Percentiles rank a stretch among this genome's conserved stretches.
phyloP scores from a whole-genome alignment of 2,113 vertebrate genomes.

The Boulengeromyrus knoepffleri region DNA sequence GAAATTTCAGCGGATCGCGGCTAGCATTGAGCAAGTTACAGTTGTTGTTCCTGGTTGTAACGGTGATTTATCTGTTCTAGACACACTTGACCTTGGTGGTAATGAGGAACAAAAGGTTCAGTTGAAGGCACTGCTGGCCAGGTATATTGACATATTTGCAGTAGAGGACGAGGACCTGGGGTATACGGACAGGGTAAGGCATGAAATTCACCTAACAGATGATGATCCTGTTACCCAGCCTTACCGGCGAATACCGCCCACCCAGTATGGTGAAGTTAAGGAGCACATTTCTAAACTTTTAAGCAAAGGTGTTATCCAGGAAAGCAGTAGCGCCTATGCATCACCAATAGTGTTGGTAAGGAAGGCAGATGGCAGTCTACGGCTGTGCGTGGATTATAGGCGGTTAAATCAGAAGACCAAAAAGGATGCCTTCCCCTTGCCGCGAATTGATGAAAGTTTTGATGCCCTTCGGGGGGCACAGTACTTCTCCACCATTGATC shows the following conservation, averaged over 20 bases:
- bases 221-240: slow-evolving; percentile 9
- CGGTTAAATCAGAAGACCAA: slow-evolving; percentile 15
- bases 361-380: background rate
- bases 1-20: background rate
- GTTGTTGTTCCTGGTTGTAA: background rate
- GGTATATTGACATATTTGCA: slow-evolving; percentile 12
- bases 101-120: slow-evolving; percentile 4
- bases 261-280: background rate
- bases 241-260: background rate
- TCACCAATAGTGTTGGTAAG: background rate
- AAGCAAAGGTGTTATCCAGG: background rate
- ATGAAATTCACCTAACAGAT: background rate
- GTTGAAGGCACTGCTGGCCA: background rate
- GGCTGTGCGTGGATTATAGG: slow-evolving; percentile 2
- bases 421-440: slow-evolving; percentile 13
- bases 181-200: slow-evolving; percentile 10
- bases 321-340: slow-evolving; percentile 9
- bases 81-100: slow-evolving; percentile 1
- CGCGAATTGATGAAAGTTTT: background rate
- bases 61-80: background rate
- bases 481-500: slow-evolving; percentile 14
- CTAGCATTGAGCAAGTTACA: background rate
- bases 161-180: slow-evolving; percentile 11
- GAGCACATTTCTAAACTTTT: slow-evolving; percentile 13
- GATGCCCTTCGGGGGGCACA: background rate